Evolutionary conservation across 2,888 invertebrate species (phyloP), one percentile per base, ranked within the genome.

Genomic region (Allophyes oxyacanthae): DNA sequence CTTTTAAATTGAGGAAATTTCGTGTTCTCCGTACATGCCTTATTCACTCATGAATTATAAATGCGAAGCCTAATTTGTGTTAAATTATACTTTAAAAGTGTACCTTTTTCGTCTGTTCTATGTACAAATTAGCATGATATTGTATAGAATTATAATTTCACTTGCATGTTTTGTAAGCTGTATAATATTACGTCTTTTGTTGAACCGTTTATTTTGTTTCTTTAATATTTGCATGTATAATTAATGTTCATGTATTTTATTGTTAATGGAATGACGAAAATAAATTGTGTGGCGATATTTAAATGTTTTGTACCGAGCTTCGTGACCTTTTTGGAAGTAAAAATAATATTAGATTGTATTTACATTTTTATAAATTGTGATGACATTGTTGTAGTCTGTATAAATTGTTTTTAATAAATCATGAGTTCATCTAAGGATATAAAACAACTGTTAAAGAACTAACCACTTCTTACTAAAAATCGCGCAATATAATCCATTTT

Each of bases 81-180:
- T 81, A 86, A 87, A 89, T 87, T 88, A 84, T 86, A 87, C 82
- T 86, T 82, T 82, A 72, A 82, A 84, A 81, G 79, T 72, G 78
- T 79, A 84, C 75, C 77, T 79, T 83, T 79, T 75, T 45, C 44
- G 20, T 32, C 11, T 59, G 20, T 52, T 58, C 58, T 72, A 78
- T 80, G 75, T 63, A 75, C 51, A 64, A 69, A 86, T 88, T 88
- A 84, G 81, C 85, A 88, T 88, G 75, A 78, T 79, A 86, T 84
- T 83, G 77, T 81, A 81, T 74, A 77, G 68, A 79, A 78, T 78
- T 75, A 75, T 61, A 80, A 78, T 69, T 69, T 68, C 55, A 67
- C 69, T 74, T 72, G 67, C 72, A 72, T 72, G 64, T 57, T 63
- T 46, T 43, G 54, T 65, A 58, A 58, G 62, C 51, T 49, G 59